Conservation (phyloP, 1,140 invertebrate genomes). For the Capitella teleta region DNA sequence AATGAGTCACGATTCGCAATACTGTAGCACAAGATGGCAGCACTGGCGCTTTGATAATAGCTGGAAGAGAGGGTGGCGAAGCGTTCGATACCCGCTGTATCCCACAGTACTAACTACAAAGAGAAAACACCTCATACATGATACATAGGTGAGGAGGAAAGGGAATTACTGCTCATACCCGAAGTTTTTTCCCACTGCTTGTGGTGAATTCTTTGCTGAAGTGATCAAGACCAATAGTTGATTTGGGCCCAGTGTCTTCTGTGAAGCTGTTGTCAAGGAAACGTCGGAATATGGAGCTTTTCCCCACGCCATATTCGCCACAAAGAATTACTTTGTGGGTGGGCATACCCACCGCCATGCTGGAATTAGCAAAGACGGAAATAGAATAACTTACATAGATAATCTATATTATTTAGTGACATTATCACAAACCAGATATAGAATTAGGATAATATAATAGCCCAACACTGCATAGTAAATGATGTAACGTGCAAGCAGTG, state of each 20-base stretch:
- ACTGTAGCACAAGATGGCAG: conserved; percentile 77
- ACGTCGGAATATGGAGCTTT: conserved; percentile 80
- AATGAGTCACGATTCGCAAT: conserved; percentile 79
- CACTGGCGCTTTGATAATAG: conserved; percentile 88
- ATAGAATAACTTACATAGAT: too few species aligned
- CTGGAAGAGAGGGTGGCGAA: conserved; percentile 85
- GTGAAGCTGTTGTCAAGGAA: conserved; percentile 78
- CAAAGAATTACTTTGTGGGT: conserved; percentile 88
- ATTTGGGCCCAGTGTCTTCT: conserved; percentile 62
- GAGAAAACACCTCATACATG: neutral
- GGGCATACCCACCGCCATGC: conserved; percentile 48
- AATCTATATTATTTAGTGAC: too few species aligned
- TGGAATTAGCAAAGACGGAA: too few species aligned
- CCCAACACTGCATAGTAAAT: too few species aligned
- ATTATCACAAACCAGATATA: too few species aligned
- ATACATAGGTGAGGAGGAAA: too few species aligned
- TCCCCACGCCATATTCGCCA: conserved; percentile 90
- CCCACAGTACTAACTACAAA: conserved; percentile 73
- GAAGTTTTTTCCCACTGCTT: conserved; percentile 51
- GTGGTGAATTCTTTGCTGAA: conserved; percentile 58
- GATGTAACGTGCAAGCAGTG: too few species aligned
- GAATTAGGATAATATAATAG: too few species aligned
- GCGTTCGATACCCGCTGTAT: conserved; percentile 86
- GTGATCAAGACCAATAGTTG: conserved; percentile 82
- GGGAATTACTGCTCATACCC: conserved; percentile 20